Percentiles rank a stretch among this genome's conserved stretches.
These are phyloP conservation scores for Ctenomys sociabilis DNA, from an alignment of 2,113 vertebrate species.

Conservation along the genomic window DNA sequence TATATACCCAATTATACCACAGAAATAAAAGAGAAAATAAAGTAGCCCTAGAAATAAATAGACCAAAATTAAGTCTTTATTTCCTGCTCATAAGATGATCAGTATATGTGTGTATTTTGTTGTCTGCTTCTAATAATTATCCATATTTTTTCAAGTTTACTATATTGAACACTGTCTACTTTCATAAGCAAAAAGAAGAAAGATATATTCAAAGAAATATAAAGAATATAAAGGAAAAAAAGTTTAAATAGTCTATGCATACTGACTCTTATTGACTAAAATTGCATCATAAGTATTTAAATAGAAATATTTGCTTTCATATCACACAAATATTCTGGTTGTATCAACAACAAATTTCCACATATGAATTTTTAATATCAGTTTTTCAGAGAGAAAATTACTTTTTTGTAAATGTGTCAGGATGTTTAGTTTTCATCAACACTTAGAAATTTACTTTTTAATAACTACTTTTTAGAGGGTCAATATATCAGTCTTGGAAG, in stretches of 20 bases:
- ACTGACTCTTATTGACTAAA: constrained; percentile 61
- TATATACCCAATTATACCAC: neutral
- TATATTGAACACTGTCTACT: neutral
- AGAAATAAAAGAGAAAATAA: constrained; percentile 53
- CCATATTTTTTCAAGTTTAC: constrained; percentile 47
- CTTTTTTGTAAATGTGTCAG: constrained; percentile 54
- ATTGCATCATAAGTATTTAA: constrained; percentile 58
- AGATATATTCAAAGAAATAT: constrained; percentile 54
- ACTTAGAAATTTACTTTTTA: constrained; percentile 52
- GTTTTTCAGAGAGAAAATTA: constrained; percentile 57
- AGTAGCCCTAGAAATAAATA: constrained; percentile 47
- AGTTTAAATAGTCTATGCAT: constrained; percentile 44
- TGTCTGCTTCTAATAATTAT: constrained; percentile 40
- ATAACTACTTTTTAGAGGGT: constrained; percentile 39
- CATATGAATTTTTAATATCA: constrained; percentile 64
- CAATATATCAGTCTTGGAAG: constrained; percentile 58
- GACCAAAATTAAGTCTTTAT: constrained; percentile 32
- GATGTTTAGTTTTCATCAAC: constrained; percentile 48
- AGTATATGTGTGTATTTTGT: neutral
- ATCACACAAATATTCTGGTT: neutral
- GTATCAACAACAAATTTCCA: constrained; percentile 73
- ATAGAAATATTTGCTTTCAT: constrained; percentile 56
- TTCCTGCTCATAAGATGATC: constrained; percentile 10
- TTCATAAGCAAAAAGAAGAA: constrained; percentile 22
- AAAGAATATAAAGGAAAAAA: constrained; percentile 45